Base-by-base conservation (phyloP, 2,113 vertebrate species). In the Recurvirostra avosetta region DNA sequence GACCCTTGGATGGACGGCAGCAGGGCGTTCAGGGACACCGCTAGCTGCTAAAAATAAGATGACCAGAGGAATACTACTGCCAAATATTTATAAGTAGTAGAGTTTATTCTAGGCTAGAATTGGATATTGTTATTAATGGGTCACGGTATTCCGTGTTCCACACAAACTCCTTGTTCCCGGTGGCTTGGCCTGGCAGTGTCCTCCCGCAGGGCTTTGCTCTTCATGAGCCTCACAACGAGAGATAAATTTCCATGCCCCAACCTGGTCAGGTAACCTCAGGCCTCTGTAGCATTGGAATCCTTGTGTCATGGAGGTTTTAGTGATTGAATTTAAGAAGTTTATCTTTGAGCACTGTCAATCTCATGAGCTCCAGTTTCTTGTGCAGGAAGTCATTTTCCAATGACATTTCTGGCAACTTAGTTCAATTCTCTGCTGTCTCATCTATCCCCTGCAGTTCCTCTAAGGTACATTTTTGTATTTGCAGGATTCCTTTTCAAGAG, bases 81-180 rank as follows among this genome's bases (percentile, higher is more conserved):
- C 19, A 36, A 63, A 32, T 59, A 27, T 47, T 45, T 71, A 9
- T 2, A 15, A 59, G 34, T 12, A 2, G 20, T 8, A 4, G 73
- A 19, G 59, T 53, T 84, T 23, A 32, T 72, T 72, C 45, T 17
- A 11, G 71, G 38, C 52, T 36, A 6, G 65, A 43, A 3, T 5
- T 12, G 10, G 63, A 32, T 17, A 2, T 2, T 53, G 50, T 14
- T 14, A 5, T 8, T 8, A 8, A 5, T 25, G 43, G 49, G 34
- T 27, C 29, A 3, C 1, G 3, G 40, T 3, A 1, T 15, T 4
- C 19, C 5, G n/a, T n/a, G n/a, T 19, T 22, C 61, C 36, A 5
- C 36, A 11, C 47, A 16, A 12, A 14, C 49, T 16, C 58, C 34
- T 19, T 6, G 41, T 4, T 32, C 7, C 30, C 8, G 2, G 19